A percentile compares a stretch with the other conserved stretches of the same genome.
Evolutionary conservation across 92 coral and sea anemone genomes (phyloP).

Genomic region (Nematostella vectensis): DNA sequence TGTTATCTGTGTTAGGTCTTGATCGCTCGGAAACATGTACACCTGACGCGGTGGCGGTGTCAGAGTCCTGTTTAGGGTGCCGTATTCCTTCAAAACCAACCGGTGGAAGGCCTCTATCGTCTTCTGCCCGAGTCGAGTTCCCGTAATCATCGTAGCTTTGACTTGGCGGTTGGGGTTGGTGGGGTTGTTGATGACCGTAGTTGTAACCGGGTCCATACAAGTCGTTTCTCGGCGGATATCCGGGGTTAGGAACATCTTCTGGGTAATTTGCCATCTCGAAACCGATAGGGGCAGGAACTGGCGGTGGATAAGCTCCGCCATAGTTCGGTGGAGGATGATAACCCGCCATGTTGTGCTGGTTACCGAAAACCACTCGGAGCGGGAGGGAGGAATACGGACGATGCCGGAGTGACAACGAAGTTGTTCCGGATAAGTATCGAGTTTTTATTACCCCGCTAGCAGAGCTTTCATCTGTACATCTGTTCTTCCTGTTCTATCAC

Average conservation of each 20-base stretch:
- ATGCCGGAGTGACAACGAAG: background rate
- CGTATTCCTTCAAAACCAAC: conserved; percentile 52
- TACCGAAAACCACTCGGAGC: background rate
- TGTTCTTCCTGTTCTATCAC: no score
- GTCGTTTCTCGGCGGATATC: conserved; percentile 39
- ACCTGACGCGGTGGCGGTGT: conserved; percentile 32
- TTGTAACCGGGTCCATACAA: conserved; percentile 21
- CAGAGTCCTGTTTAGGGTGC: conserved; percentile 13
- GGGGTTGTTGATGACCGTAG: conserved; percentile 6
- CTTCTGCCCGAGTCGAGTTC: background rate
- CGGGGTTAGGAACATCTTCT: conserved; percentile 7
- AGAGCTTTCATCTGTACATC: no score
- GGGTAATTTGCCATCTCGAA: conserved; percentile 40
- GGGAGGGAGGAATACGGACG: background rate
- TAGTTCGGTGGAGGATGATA: conserved; percentile 31
- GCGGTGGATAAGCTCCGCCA: conserved; percentile 43
- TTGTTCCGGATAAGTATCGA: no score
- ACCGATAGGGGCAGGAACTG: conserved; percentile 38
- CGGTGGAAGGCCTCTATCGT: conserved; percentile 25
- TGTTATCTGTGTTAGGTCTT: conserved; percentile 1
- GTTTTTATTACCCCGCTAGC: no score
- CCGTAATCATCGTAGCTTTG: conserved; percentile 21
- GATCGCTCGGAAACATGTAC: conserved; percentile 4
- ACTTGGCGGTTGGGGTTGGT: conserved; percentile 15
- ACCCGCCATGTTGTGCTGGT: conserved; percentile 41